Percentiles rank a stretch among this genome's conserved stretches.
phyloP scores from a whole-genome alignment of 1,140 invertebrate genomes.

The Anastrepha ludens region DNA sequence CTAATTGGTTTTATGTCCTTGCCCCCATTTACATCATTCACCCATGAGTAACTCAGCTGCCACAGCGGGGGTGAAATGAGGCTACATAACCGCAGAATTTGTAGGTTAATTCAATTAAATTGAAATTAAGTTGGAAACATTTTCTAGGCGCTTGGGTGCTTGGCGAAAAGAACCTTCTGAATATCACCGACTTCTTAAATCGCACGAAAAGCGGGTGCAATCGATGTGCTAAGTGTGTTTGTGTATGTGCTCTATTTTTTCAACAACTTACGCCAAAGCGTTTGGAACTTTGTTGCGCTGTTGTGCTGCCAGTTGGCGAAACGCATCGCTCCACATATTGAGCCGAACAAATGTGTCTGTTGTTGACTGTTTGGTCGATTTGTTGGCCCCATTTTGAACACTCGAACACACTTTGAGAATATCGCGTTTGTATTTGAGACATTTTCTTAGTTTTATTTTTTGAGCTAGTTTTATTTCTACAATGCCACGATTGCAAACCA shows the following conservation, averaged over 20 bases:
- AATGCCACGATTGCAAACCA: too few relatives aligned
- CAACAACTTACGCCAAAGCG: neutral
- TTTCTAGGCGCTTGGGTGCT: conserved; percentile 3
- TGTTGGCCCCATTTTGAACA: neutral
- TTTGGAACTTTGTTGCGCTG: neutral
- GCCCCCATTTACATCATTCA: too few relatives aligned
- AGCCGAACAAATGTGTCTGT: neutral
- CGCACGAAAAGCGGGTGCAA: neutral
- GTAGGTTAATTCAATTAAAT: conserved; percentile 49
- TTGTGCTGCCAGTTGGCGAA: neutral
- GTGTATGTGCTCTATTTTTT: neutral
- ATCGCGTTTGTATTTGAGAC: too few relatives aligned
- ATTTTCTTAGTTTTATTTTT: too few relatives aligned
- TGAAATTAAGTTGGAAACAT: conserved; percentile 40
- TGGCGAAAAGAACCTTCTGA: neutral
- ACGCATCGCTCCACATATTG: neutral
- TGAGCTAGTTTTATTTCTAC: too few relatives aligned
- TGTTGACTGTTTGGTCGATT: conserved; percentile 7
- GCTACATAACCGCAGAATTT: neutral
- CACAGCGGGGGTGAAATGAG: too few relatives aligned
- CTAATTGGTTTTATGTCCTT: too few relatives aligned
- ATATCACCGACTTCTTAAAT: conserved; percentile 12
- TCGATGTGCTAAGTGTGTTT: neutral
- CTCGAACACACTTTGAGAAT: too few relatives aligned
- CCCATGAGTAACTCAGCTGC: too few relatives aligned